phyloP scores from a whole-genome alignment of 2,113 vertebrate genomes.

The Muntiacus muntjak region DNA sequence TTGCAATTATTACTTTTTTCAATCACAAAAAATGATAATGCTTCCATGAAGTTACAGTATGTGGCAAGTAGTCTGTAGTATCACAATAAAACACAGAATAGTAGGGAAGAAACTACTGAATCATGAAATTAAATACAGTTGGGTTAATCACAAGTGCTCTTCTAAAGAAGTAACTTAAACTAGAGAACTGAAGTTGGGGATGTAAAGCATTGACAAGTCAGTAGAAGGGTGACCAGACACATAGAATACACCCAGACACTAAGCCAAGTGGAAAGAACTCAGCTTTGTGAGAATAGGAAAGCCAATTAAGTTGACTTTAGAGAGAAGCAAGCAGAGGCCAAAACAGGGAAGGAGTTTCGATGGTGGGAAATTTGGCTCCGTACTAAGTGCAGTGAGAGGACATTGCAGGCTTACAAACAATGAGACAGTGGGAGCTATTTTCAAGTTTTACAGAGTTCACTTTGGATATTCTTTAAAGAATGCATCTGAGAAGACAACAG shows the following conservation, averaged over 20 bases:
- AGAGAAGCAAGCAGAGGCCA: not conserved
- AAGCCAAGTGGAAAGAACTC: not conserved
- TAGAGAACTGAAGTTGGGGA: not conserved
- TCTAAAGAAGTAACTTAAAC: not conserved
- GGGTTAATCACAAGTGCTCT: not conserved
- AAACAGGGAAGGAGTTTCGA: not conserved
- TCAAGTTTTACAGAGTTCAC: not conserved
- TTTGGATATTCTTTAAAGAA: slow-evolving; percentile 15
- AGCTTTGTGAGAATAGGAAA: not conserved
- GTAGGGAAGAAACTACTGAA: not conserved
- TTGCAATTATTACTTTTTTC: not conserved
- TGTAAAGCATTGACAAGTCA: not conserved
- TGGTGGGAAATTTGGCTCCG: not conserved
- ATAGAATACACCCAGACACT: not conserved
- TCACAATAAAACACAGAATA: not conserved
- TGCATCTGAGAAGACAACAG: not conserved
- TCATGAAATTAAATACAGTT: not conserved
- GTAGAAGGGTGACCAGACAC: not conserved
- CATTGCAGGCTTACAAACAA: not conserved
- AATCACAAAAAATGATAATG: not conserved
- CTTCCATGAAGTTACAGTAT: not conserved
- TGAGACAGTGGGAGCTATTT: not conserved
- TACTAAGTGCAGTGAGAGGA: not conserved
- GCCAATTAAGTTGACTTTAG: not conserved
- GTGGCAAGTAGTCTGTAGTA: not conserved